Percentiles rank a stretch among this genome's conserved stretches.
Conservation (phyloP, 2,888 invertebrate genomes). For the Spisula subtruncata region DNA sequence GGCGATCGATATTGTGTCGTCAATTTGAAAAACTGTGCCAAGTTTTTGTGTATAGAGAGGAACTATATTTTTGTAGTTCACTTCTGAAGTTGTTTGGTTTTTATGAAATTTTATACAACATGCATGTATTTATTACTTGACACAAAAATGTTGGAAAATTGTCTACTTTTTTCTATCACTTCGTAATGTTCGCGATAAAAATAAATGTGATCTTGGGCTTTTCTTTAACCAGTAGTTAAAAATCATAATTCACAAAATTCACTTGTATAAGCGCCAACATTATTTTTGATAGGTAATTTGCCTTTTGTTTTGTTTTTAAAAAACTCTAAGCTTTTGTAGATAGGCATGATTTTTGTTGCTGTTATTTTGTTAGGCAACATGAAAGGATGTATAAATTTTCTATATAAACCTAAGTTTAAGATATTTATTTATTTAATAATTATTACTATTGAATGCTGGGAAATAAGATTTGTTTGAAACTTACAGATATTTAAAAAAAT, state of each 20-base stretch:
- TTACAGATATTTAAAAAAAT: constrained; percentile 7
- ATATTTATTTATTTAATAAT: constrained; percentile 26
- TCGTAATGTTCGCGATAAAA: background rate
- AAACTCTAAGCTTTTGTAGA: background rate
- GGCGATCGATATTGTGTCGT: constrained; percentile 74
- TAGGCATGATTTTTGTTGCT: constrained; percentile 21
- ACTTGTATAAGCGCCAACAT: background rate
- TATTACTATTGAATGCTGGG: background rate
- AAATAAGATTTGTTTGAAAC: background rate
- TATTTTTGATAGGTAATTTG: background rate
- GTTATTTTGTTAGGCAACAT: constrained; percentile 1
- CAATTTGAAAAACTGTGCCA: constrained; percentile 29
- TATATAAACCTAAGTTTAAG: constrained; percentile 1
- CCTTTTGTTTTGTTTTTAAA: constrained; percentile 21
- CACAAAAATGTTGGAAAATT: background rate
- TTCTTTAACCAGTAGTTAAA: constrained; percentile 12
- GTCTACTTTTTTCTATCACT: constrained; percentile 23
- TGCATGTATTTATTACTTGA: background rate
- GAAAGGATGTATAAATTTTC: constrained; percentile 3
- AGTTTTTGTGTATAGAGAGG: background rate
- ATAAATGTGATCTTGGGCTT: background rate
- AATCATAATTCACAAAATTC: background rate
- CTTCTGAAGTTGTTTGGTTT: background rate
- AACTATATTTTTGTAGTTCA: background rate
- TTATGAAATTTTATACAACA: background rate